Base-by-base conservation (phyloP, 2,888 invertebrate species). In the Caradrina clavipalpis region DNA sequence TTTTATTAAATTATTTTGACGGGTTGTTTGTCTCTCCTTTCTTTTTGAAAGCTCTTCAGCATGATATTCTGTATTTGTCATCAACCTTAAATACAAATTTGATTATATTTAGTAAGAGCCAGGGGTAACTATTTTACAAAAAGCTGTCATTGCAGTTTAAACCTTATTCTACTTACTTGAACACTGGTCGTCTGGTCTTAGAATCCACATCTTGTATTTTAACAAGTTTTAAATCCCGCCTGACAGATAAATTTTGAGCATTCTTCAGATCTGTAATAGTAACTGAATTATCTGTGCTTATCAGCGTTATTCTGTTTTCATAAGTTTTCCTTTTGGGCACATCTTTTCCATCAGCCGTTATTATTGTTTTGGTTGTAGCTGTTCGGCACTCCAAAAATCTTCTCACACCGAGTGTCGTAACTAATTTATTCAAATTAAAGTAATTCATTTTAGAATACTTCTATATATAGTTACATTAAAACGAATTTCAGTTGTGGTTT, bases 181-280 rank as follows among this genome's bases (percentile, higher is more conserved):
- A 98, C 15, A 97, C 93, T 15, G 97, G 97, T 54, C 97, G 95
- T 45, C 97, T 96, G 0, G 97, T 97, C 92, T 97, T 98, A 0
- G 96, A 92, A 90, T 98, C 97, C 6, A 96, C 90, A 89, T 98
- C 97, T 75, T 97, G 90, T 35, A 98, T 91, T 93, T 97, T 97
- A 0, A 98, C 95, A 69, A 98, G 93, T 87, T 97, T 97, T 74
- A 98, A 92, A 61, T 97, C 97, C 79, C 97, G 94, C 51, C 97
- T 96, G 69, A 96, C 95, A 0, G 98, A 97, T 71, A 98, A 85
- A 88, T 96, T 98, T 81, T 97, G 96, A 0, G 98, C 98, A 83
- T 97, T 97, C 77, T 97, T 97, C 35, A 98, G 78, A 35, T 97
- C 97, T 1, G 96, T 96, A 4, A 98, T 95, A 73, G 93, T 96